These are phyloP conservation scores for Dasyurus viverrinus DNA, from an alignment of 2,113 vertebrate species.

Conservation along the genomic window DNA sequence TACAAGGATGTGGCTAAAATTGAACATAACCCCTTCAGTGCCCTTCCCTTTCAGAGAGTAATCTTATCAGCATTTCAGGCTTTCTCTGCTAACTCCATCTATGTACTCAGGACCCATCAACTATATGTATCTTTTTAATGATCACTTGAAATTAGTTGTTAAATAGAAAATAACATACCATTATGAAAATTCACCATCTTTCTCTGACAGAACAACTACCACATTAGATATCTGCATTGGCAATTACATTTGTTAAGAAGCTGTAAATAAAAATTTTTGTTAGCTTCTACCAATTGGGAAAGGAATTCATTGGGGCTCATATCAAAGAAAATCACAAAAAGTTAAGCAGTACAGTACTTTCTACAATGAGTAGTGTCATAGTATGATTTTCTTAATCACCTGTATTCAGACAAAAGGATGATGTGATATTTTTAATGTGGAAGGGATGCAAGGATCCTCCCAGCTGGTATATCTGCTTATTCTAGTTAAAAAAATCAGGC, in stretches of 20 bases:
- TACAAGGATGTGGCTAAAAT: too few species aligned
- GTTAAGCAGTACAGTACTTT: not conserved
- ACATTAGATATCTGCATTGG: conserved; percentile 8
- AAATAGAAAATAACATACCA: conserved; percentile 65
- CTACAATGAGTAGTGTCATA: conserved; percentile 18
- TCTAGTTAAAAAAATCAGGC: conserved; percentile 18
- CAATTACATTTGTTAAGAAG: conserved; percentile 40
- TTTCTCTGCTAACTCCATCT: too few species aligned
- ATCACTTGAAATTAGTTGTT: conserved; percentile 62
- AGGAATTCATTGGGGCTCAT: not conserved
- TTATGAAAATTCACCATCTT: conserved; percentile 53
- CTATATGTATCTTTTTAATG: conserved; percentile 62
- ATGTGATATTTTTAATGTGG: conserved; percentile 3
- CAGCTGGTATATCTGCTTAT: conserved; percentile 42
- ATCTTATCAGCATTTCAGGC: too few species aligned
- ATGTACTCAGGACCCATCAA: too few species aligned
- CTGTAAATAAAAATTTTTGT: not conserved
- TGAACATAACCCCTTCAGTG: too few species aligned
- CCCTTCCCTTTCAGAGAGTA: too few species aligned
- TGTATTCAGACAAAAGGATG: conserved; percentile 3
- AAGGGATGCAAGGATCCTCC: not conserved
- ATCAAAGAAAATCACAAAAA: not conserved
- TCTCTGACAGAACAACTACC: conserved; percentile 46
- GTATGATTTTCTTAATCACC: not conserved
- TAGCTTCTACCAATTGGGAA: conserved; percentile 6